Base-by-base conservation (phyloP, 2,113 vertebrate species). In the Anser brachyrhynchus region DNA sequence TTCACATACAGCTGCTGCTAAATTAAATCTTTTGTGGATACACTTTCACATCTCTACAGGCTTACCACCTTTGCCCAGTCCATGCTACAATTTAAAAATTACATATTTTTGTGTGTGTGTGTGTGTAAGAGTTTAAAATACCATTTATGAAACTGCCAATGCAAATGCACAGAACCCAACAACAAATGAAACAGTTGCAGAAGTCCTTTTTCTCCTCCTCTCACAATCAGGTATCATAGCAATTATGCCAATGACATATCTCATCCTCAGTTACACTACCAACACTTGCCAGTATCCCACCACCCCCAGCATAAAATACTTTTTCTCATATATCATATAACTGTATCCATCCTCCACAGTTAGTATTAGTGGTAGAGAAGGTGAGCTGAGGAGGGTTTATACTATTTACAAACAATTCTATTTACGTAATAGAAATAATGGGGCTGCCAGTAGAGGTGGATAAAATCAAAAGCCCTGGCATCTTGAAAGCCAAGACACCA, bases 1-100 rank as follows among this genome's bases (percentile, higher is more conserved):
- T 95, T 77, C 77, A 65, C 20, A 41, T 5, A 9, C 83, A 78
- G 86, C 76, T 92, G 86, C 86, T 93, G 89, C 49, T 92, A 74
- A 55, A 49, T 74, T 58, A 72, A 84, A 87, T 39, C 70, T 79
- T 71, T 70, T 37, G 29, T 39, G 51, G 61, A 37, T 41, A 25
- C 6, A 41, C 29, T 79, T 89, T 57, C 76, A 44, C 43, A 52
- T 58, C 65, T 92, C 69, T 58, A 23, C 35, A 39, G 39, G 46
- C 54, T 82, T 77, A 35, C 35, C 79, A 76, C 13, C 55, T 91
- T 84, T 35, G 52, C 35, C 31, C 46, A 57, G 22, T n/a, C 72
- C 54, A 16, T 29, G 41, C 69, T 59, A 65, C 49, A 58, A 4
- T 39, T 75, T 23, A 37, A 91, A 75, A 57, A 57, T 46, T 39